A percentile compares a stretch with the other conserved stretches of the same genome.
phyloP scores from a whole-genome alignment of 92 coral and sea anemone species.

The Anthopleura xanthogrammica region DNA sequence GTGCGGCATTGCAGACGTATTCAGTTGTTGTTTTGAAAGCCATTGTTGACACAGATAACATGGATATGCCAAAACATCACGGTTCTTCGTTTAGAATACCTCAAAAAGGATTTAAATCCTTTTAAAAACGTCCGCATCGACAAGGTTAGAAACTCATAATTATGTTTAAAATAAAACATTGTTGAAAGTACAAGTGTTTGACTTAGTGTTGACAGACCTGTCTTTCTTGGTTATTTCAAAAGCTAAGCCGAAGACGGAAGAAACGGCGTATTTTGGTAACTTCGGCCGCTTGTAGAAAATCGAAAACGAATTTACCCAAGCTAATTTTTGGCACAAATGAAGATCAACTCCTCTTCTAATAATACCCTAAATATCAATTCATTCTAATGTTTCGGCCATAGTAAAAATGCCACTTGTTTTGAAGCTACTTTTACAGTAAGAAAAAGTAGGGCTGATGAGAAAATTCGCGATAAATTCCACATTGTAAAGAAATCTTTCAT shows the following conservation, averaged over 20 bases:
- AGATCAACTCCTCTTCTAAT: neutral
- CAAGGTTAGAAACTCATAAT: neutral
- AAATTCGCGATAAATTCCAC: neutral
- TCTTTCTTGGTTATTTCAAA: too few species aligned
- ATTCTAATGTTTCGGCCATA: neutral
- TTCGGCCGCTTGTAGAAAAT: neutral
- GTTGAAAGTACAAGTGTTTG: neutral
- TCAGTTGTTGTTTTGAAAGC: neutral
- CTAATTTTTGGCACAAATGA: neutral
- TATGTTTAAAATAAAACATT: neutral
- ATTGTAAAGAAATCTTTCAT: neutral
- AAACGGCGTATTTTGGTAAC: neutral
- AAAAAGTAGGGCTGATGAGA: neutral
- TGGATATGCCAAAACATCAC: neutral
- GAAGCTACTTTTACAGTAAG: neutral
- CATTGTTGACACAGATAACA: neutral
- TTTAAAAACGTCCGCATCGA: neutral
- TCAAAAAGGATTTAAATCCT: neutral
- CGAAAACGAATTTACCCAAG: neutral
- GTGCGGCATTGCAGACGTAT: neutral
- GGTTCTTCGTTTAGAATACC: neutral
- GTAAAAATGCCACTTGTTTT: constrained; percentile 4
- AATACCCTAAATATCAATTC: neutral
- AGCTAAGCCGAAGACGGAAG: neutral
- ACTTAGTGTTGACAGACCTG: neutral